Percentiles rank a stretch among this genome's conserved stretches.
Conservation (phyloP, 2,888 invertebrate genomes). For the Apotomis turbidana region DNA sequence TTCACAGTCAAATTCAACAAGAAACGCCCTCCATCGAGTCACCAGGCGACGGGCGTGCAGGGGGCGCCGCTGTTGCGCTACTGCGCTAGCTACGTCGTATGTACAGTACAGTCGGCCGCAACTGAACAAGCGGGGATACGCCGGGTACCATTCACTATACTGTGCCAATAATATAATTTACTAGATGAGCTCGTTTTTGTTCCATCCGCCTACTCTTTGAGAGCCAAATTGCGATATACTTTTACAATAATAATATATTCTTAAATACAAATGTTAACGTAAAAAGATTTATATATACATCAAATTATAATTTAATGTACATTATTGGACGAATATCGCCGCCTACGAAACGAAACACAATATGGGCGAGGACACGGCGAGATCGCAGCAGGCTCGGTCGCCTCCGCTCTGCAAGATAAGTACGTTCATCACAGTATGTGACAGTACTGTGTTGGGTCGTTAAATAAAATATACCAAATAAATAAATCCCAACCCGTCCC, state of each 20-base stretch:
- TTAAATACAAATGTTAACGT: conserved; percentile 76
- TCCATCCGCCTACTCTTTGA: conserved; percentile 62
- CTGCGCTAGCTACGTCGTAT: conserved; percentile 4
- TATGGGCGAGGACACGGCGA: conserved; percentile 18
- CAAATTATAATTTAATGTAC: conserved; percentile 78
- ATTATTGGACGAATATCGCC: conserved; percentile 42
- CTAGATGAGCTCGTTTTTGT: conserved; percentile 50
- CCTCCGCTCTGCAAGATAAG: background rate
- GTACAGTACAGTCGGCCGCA: conserved; percentile 4
- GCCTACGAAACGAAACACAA: conserved; percentile 32
- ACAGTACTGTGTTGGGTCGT: background rate
- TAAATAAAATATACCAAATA: conserved; percentile 12
- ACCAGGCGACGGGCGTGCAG: conserved; percentile 66
- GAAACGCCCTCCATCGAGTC: conserved; percentile 62
- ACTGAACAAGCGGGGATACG: conserved; percentile 15
- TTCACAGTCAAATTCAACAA: conserved; percentile 79
- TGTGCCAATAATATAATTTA: conserved; percentile 52
- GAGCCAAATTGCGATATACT: conserved; percentile 60
- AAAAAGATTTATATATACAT: conserved; percentile 71
- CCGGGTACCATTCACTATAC: conserved; percentile 32
- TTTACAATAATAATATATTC: conserved; percentile 57
- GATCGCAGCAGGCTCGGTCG: conserved; percentile 1
- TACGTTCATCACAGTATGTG: conserved; percentile 12
- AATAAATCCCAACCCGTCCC: conserved; percentile 8
- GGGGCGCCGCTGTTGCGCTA: conserved; percentile 53